A percentile compares a stretch with the other conserved stretches of the same genome.
These are phyloP conservation scores for Clarias laeviceps DNA, from an alignment of 2,797 vertebrate species.

Conservation along the genomic window DNA sequence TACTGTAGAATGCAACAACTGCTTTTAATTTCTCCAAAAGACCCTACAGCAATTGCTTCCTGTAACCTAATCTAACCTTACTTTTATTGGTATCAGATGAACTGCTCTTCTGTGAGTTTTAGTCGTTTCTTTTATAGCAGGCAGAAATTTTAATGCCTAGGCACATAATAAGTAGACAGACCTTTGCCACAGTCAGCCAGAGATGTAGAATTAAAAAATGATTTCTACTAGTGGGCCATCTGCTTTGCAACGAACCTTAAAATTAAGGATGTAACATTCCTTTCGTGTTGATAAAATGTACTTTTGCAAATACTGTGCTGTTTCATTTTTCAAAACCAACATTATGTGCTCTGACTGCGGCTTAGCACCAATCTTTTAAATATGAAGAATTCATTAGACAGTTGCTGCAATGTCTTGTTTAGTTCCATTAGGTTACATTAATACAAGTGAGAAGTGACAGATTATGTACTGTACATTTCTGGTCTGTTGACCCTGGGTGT, in stretches of 20 bases:
- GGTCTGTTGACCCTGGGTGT: neutral
- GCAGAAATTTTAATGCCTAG: neutral
- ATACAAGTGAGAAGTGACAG: neutral
- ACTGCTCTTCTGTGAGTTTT: neutral
- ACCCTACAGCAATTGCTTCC: neutral
- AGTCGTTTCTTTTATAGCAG: neutral
- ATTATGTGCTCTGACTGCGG: neutral
- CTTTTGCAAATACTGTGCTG: neutral
- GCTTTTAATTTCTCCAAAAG: neutral
- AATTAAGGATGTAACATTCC: neutral
- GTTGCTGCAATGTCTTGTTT: neutral
- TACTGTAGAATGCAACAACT: neutral
- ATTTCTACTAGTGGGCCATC: neutral
- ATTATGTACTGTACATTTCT: neutral
- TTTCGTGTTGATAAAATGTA: neutral
- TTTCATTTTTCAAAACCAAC: neutral
- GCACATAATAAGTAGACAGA: conserved; percentile 13
- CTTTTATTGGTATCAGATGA: neutral
- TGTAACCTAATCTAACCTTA: neutral
- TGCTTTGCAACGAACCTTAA: conserved; percentile 4
- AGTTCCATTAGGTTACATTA: neutral
- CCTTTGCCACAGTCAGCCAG: neutral
- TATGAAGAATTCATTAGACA: neutral
- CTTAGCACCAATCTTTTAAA: neutral
- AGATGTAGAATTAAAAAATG: neutral